Conservation (phyloP, 1,140 invertebrate species). For the Drosophila sechellia region DNA sequence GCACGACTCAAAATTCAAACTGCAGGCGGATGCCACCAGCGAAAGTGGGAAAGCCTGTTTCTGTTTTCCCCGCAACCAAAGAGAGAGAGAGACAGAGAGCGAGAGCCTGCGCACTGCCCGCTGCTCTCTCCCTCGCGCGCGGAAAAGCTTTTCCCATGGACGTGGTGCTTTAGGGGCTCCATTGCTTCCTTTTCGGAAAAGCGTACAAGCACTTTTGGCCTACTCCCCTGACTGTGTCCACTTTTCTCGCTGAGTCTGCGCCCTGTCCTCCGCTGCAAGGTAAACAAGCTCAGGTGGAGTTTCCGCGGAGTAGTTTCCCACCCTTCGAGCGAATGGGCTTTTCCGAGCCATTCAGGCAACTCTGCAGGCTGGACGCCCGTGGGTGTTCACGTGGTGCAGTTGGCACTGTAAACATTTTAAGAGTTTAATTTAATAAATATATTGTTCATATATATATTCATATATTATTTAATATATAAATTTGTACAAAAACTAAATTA, state of each 20-base stretch:
- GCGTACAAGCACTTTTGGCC: not conserved
- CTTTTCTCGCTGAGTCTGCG: constrained; percentile 27
- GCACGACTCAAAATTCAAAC: constrained; percentile 73
- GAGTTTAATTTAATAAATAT: too few species aligned
- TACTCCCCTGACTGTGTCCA: constrained; percentile 1
- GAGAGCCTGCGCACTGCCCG: constrained; percentile 49
- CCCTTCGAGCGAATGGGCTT: not conserved
- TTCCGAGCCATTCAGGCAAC: constrained; percentile 2
- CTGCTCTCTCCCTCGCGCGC: constrained; percentile 2
- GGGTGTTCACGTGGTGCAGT: constrained; percentile 32
- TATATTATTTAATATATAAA: too few species aligned
- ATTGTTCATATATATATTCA: too few species aligned
- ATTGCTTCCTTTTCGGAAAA: not conserved
- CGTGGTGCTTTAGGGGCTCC: not conserved
- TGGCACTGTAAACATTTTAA: constrained; percentile 6
- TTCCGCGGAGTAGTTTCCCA: not conserved
- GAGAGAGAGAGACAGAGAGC: constrained; percentile 2
- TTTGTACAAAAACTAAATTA: not conserved
- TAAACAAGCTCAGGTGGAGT: constrained; percentile 43
- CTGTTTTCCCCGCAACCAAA: constrained; percentile 31
- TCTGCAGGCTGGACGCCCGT: constrained; percentile 16
- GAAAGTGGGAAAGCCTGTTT: constrained; percentile 57
- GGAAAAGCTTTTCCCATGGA: constrained; percentile 51
- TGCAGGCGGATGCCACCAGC: constrained; percentile 61
- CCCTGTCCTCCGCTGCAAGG: constrained; percentile 17